These are phyloP conservation scores for Lineus longissimus DNA, from an alignment of 1,140 invertebrate species.

Conservation along the genomic window DNA sequence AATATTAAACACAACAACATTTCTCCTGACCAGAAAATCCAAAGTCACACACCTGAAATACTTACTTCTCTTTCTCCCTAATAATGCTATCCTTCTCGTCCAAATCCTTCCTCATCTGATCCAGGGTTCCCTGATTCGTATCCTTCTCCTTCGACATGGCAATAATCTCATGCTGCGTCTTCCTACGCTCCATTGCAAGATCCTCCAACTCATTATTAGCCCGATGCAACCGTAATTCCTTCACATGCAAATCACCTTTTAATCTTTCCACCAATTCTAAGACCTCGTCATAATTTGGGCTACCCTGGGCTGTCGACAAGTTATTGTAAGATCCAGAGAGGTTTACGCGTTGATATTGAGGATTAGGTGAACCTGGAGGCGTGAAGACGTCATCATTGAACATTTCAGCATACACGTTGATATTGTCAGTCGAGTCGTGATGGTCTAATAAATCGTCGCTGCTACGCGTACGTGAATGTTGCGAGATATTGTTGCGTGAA, in stretches of 20 bases:
- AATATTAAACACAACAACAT: not conserved
- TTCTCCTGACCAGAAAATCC: not conserved
- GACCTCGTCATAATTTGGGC: not conserved
- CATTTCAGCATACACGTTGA: too few species aligned
- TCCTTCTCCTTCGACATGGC: not conserved
- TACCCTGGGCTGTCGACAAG: not conserved
- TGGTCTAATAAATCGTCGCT: not conserved
- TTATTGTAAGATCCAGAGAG: not conserved
- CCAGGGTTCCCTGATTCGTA: not conserved
- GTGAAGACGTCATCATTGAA: too few species aligned
- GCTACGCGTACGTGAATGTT: not conserved
- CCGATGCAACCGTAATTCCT: not conserved
- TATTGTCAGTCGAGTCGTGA: not conserved
- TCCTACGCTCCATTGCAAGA: not conserved
- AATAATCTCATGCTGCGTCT: not conserved
- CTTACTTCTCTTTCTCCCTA: conserved; percentile 2
- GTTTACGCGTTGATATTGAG: not conserved
- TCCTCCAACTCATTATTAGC: not conserved
- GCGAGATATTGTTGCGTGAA: not conserved
- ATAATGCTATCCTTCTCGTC: not conserved
- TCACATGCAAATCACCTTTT: not conserved
- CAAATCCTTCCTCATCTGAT: not conserved
- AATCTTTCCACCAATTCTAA: not conserved
- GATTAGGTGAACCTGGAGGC: not conserved
- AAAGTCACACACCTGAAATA: not conserved